Evolutionary conservation across 2,888 invertebrate genomes (phyloP).

Genomic region (Herminia tarsipennalis): DNA sequence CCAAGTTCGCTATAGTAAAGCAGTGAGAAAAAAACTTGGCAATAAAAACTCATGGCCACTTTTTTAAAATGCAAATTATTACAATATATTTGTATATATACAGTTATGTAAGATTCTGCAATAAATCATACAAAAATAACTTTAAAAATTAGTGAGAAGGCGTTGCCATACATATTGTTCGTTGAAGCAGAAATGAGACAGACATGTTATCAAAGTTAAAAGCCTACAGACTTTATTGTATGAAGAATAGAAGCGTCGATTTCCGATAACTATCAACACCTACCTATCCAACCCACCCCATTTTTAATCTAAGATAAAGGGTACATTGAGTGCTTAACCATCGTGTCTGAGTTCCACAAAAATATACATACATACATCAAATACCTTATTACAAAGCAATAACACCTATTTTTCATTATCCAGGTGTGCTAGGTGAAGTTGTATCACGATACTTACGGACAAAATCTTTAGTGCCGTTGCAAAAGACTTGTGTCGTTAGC

Average conservation of each 20-base stretch:
- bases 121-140: not conserved
- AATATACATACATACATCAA: slow-evolving; percentile 18
- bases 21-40: no score
- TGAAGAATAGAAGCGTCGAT: slow-evolving; percentile 34
- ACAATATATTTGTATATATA: no score
- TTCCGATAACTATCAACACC: slow-evolving; percentile 49
- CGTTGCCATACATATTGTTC: not conserved
- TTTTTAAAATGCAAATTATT: no score
- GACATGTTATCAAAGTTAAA: slow-evolving; percentile 15
- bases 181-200: not conserved
- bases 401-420: slow-evolving; percentile 12
- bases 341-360: slow-evolving; percentile 60
- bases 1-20: no score
- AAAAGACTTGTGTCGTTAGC: not conserved
- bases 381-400: slow-evolving; percentile 4
- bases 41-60: no score
- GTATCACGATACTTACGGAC: slow-evolving; percentile 45
- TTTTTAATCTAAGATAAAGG: slow-evolving; percentile 84
- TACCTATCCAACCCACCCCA: slow-evolving; percentile 53
- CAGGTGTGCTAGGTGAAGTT: slow-evolving; percentile 28
- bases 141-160: not conserved
- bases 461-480: slow-evolving; percentile 28
- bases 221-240: slow-evolving; percentile 28
- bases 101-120: no score
- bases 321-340: slow-evolving; percentile 81